A percentile compares a stretch with the other conserved stretches of the same genome.
These are phyloP conservation scores for Macquaria australasica DNA, from an alignment of 2,113 vertebrate genomes.

Conservation along the genomic window DNA sequence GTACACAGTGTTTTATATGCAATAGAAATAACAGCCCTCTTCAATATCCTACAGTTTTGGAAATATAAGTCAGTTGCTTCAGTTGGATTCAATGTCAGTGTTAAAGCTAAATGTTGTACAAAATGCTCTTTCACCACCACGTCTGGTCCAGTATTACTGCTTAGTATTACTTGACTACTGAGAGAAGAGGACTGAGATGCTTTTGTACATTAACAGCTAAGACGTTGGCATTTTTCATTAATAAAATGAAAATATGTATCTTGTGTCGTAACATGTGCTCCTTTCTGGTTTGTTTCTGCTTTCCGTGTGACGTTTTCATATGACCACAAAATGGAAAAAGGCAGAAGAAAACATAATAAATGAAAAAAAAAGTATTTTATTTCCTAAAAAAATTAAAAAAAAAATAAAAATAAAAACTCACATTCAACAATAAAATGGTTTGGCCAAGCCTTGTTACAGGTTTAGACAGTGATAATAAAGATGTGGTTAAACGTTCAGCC, in stretches of 20 bases:
- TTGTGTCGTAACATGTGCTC: conserved; percentile 22
- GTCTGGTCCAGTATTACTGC: conserved; percentile 31
- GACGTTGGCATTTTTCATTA: conserved; percentile 60
- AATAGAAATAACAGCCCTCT: conserved; percentile 51
- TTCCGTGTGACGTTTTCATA: background rate
- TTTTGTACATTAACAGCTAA: conserved; percentile 73
- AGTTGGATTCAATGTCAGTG: conserved; percentile 12
- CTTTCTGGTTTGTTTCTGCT: background rate
- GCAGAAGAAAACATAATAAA: background rate
- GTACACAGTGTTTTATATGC: conserved; percentile 70
- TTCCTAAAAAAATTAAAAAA: conserved; percentile 46
- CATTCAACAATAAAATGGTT: conserved; percentile 56
- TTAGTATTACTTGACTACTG: conserved; percentile 13
- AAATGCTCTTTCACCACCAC: conserved; percentile 37
- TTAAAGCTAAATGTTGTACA: conserved; percentile 52
- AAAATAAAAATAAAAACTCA: conserved; percentile 24
- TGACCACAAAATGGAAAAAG: background rate
- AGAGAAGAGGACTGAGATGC: conserved; percentile 29
- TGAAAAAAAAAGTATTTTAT: conserved; percentile 55
- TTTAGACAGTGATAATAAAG: conserved; percentile 24
- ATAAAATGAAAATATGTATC: conserved; percentile 68
- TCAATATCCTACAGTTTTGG: conserved; percentile 3
- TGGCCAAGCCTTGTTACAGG: conserved; percentile 31
- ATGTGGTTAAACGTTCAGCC: conserved; percentile 19
- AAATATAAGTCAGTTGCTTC: background rate